Base-by-base conservation (phyloP, 2,797 vertebrate genomes). In the Pampus argenteus region DNA sequence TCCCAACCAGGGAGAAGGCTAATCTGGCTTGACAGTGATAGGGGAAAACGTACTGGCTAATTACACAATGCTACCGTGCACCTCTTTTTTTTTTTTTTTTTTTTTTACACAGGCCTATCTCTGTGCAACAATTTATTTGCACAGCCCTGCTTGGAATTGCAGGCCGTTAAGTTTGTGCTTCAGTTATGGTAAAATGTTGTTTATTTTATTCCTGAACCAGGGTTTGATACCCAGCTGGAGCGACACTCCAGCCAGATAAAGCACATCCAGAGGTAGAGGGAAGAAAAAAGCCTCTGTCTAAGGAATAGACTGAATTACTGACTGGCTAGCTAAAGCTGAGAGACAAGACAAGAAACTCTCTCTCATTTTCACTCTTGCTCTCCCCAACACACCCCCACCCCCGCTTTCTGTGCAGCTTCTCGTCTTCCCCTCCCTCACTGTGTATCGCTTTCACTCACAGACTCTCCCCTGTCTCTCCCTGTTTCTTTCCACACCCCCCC, bases 381-480 rank as follows among this genome's bases (percentile, higher is more conserved):
- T 67, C 73, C 62, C 25, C 38, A 2, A 14, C 38, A n/a, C 38
- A 0, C 3, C 18, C 26, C 40, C 23, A 50, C 76, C 73, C 66
- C 80, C 68, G 10, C 49, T 71, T 84, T 84, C 83, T 71, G 26
- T 78, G 83, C 76, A 84, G 87, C 79, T 87, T 81, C 81, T 86
- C 71, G 65, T 71, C 80, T 81, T 75, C 79, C 82, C 80, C 86
- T 82, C 85, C 78, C 84, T 87, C 82, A 83, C 76, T 89, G 91
- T 92, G 86, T 93, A 88, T 91, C 81, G 49, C 86, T 91, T 89
- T 91, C 84, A 78, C 86, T 88, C 86, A 88, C 81, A 85, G 74
- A 85, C 81, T 86, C 85, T 76, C 78, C 82, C 81, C 87, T 88
- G 75, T 88, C 82, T 86, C 76, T 79, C 71, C 79, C 73, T 61